Evolutionary conservation across 2,113 vertebrate species (phyloP).

Genomic region (Prochilodus magdalenae): DNA sequence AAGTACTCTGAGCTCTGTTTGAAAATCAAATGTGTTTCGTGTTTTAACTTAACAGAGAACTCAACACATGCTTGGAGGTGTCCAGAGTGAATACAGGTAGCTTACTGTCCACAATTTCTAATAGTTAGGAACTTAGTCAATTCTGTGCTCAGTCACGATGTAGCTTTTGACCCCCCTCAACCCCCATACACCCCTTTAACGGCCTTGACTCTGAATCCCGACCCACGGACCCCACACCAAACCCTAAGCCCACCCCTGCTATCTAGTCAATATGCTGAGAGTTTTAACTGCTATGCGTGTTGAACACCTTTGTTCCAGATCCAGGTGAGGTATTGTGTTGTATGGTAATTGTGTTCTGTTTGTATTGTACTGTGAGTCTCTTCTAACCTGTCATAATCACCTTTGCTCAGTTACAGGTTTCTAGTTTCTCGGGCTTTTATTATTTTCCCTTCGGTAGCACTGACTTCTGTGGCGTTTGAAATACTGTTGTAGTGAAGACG

Average conservation of each 20-base stretch:
- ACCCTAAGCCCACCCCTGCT: not conserved
- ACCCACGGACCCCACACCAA: not conserved
- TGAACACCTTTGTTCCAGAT: not conserved
- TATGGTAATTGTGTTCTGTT: too few species aligned
- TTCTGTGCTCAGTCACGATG: not conserved
- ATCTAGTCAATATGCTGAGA: not conserved
- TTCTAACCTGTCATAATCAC: not conserved
- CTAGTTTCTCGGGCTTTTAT: too few species aligned
- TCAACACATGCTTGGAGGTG: constrained; percentile 79
- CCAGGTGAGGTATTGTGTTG: not conserved
- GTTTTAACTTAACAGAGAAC: constrained; percentile 69
- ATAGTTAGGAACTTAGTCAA: not conserved
- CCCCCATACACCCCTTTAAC: not conserved
- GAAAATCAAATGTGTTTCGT: constrained; percentile 58
- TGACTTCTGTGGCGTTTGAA: too few species aligned
- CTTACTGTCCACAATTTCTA: constrained; percentile 48
- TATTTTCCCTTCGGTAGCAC: too few species aligned
- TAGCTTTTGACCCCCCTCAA: not conserved
- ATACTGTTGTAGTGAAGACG: too few species aligned
- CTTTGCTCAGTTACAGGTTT: not conserved
- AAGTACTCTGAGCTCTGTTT: constrained; percentile 11
- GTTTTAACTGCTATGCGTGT: not conserved
- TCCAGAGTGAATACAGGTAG: constrained; percentile 79
- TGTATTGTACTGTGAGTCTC: too few species aligned
- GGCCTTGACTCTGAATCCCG: not conserved